These are phyloP conservation scores for Allolobophora icterica DNA, from an alignment of 2,888 invertebrate species.

Conservation along the genomic window DNA sequence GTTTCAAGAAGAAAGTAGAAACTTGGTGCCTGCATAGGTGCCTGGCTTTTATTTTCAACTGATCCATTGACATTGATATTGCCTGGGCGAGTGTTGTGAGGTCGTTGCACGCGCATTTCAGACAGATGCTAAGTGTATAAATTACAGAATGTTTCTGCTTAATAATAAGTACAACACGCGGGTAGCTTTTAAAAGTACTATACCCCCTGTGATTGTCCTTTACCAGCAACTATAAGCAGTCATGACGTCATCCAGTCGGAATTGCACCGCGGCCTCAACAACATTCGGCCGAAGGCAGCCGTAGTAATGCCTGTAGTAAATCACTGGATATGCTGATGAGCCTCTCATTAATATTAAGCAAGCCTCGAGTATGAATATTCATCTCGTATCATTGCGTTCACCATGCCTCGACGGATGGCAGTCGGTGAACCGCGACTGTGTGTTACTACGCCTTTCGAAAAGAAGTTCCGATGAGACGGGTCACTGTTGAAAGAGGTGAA, in stretches of 20 bases:
- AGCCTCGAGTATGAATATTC: background rate
- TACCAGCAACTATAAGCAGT: background rate
- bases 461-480: background rate
- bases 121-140: too few relatives aligned
- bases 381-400: background rate
- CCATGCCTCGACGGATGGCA: background rate
- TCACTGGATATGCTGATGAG: conserved; percentile 12
- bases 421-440: conserved; percentile 14
- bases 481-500: background rate
- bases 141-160: too few relatives aligned
- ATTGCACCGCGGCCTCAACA: background rate
- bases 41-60: too few relatives aligned
- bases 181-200: background rate
- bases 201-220: background rate
- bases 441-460: background rate
- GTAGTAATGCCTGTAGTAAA: background rate
- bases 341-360: background rate
- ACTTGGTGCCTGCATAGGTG: too few relatives aligned
- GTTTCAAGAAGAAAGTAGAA: too few relatives aligned
- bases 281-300: background rate
- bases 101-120: too few relatives aligned
- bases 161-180: too few relatives aligned
- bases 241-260: background rate
- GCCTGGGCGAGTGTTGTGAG: too few relatives aligned
- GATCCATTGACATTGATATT: too few relatives aligned